phyloP scores from a whole-genome alignment of 2,797 vertebrate genomes.

The Bovichtus diacanthus region DNA sequence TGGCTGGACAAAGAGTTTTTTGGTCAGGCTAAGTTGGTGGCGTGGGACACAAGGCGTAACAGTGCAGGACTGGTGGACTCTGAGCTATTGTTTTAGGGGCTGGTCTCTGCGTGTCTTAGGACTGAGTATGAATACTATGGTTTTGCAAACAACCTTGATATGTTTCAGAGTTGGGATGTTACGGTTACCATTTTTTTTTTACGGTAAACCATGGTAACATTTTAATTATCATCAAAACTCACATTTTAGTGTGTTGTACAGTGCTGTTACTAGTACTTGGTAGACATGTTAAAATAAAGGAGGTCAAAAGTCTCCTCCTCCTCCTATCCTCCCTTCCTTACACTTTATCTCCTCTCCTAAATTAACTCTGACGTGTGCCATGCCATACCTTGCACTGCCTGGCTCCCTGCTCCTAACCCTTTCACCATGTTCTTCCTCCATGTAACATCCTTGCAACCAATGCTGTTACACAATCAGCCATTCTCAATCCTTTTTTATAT shows the following conservation, averaged over 20 bases:
- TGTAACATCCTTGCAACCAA: slow-evolving; percentile 5
- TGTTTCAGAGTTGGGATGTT: too few relatives aligned
- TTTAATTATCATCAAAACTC: too few relatives aligned
- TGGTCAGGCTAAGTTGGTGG: not conserved
- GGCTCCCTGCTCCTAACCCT: not conserved
- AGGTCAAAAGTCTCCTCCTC: too few relatives aligned
- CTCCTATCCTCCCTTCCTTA: not conserved
- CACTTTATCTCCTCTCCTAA: not conserved
- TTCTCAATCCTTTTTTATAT: not conserved
- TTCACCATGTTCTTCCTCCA: not conserved
- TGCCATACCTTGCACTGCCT: not conserved
- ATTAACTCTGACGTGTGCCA: not conserved
- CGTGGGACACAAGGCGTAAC: not conserved
- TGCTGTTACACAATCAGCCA: slow-evolving; percentile 29
- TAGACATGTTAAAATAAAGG: too few relatives aligned
- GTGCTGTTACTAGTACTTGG: too few relatives aligned
- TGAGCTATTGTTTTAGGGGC: not conserved
- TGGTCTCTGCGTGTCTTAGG: not conserved
- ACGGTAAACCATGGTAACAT: too few relatives aligned
- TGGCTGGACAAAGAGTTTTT: not conserved
- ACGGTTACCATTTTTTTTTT: too few relatives aligned
- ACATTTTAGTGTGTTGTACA: too few relatives aligned
- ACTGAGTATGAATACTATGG: not conserved
- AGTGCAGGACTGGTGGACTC: not conserved
- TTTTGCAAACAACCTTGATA: not conserved